Evolutionary conservation across 1,140 invertebrate species (phyloP), one percentile per base, ranked within the genome.

Genomic region (Drosophila cardini): DNA sequence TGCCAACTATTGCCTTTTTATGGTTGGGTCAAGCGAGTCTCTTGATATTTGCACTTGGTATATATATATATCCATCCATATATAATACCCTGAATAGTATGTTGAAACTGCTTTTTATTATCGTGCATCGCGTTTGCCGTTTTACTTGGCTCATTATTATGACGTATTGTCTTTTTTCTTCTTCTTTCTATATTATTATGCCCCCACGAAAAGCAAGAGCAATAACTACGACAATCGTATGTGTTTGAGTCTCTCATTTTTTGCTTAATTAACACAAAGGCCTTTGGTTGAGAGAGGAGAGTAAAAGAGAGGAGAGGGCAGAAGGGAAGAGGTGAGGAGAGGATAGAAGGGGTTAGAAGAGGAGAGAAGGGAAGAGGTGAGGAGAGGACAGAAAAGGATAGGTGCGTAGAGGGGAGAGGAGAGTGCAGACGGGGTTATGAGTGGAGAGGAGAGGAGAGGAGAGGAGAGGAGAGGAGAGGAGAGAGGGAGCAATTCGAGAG

Each of bases 251-350:
- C 70, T 56, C 45, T 70, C 26, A 55, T 38, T 73, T 60, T 73
- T 73, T 68, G 63, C 70, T 72, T 67, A 72, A 72, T 67, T 67
- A 72, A 72, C 70, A 72, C 53, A 72, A 67, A 58, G 55, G 62
- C 36, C 50, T 53, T 60, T 61, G 53, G 71, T 26, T 3, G 21
- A 2, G 21, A 26, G 21, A 26, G 21, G 21, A 26, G 5, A 4
- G 21, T 3, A 26, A 0, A 26, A 64, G 63, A 56, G 56, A 46
- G 48, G 55, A 55, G 53, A 50, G n/a, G n/a, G n/a, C 4, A 4
- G 21, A 5, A 26, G 5, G 0, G 21, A 5, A 26, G 3, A 26
- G 71, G 63, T 48, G 56, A 46, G 48, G 55, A 55, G 53, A 50
- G n/a, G 21, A 4, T n/a, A n/a, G n/a, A n/a, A n/a, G n/a, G n/a